Base-by-base conservation (phyloP, 92 coral and sea anemone genomes). In the Palythoa heliodiscus region DNA sequence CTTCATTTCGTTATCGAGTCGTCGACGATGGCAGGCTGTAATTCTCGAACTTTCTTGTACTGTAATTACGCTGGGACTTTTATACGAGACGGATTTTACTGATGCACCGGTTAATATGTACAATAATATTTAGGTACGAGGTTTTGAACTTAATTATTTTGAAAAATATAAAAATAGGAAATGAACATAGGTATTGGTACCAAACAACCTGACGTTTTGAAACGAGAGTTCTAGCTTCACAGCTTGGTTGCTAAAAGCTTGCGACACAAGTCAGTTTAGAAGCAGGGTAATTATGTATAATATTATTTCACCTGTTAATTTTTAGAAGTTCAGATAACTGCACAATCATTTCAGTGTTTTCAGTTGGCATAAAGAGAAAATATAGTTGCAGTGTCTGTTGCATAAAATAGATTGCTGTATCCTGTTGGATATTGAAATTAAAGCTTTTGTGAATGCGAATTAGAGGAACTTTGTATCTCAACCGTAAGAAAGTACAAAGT, bases 41-140 rank as follows among this genome's bases (percentile, higher is more conserved):
- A 69, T 9, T 24, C 38, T 35, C 22, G 23, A 10, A 35, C 10
- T 52, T 22, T 57, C 81, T 23, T 54, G 13, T 23, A 54, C 1
- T 54, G 13, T 23, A 76, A 1, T 23, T 40, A 5, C 19, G 55
- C 78, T 50, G 61, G 78, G 78, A 48, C 38, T 74, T 74, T 74
- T 74, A 29, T 29, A 74, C 78, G n/a, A 47, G 40, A 10, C 8
- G 60, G 78, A 8, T 74, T 74, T 74, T 50, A 50, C 47, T 22
- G 78, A 74, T 25, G 78, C 14, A 53, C 55, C 78, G n/a, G 78
- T 74, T 43, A 47, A 74, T 25, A n/a, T 48, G 78, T 74, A 43
- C 3, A 72, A 17, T 39, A 39, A 72, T 13, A 50, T 47, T 63
- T 63, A 19, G 25, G 29, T 7, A 63, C 22, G 69, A 63, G 22